Conservation (phyloP, 1,140 invertebrate genomes). For the Adelges cooleyi region DNA sequence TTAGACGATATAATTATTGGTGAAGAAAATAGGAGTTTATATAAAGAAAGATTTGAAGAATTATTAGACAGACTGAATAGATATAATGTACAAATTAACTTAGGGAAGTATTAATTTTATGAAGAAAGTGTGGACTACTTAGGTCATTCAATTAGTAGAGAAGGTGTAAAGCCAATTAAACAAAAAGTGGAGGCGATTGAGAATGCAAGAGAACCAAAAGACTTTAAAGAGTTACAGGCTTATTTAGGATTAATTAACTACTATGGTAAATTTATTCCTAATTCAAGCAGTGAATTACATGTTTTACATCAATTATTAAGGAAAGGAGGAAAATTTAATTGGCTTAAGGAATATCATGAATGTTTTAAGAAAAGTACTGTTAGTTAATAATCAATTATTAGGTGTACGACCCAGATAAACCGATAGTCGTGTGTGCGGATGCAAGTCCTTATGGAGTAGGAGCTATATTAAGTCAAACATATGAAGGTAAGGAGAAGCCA, state of each 20-base stretch:
- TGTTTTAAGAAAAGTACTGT: conserved; percentile 35
- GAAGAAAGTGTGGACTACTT: background rate
- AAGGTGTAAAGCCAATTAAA: background rate
- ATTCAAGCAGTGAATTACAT: conserved; percentile 35
- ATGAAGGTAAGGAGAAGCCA: conserved; percentile 38
- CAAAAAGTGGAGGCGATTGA: conserved; percentile 37
- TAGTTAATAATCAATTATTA: background rate
- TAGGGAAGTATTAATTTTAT: background rate
- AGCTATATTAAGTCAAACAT: conserved; percentile 40
- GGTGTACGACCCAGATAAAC: background rate
- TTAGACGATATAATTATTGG: conserved; percentile 27
- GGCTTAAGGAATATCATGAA: conserved; percentile 30
- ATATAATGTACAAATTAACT: background rate
- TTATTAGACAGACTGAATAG: background rate
- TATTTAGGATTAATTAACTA: conserved; percentile 41
- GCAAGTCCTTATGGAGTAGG: conserved; percentile 36
- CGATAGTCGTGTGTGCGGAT: background rate
- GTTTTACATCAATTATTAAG: conserved; percentile 36
- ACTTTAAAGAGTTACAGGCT: conserved; percentile 36
- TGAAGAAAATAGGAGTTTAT: background rate
- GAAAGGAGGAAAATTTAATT: conserved; percentile 29
- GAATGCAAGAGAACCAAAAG: conserved; percentile 35
- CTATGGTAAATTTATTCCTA: conserved; percentile 39
- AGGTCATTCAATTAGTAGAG: background rate
- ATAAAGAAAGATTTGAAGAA: background rate